Conservation (phyloP, 2,888 invertebrate genomes). For the Scelioninae gen. 1 region DNA sequence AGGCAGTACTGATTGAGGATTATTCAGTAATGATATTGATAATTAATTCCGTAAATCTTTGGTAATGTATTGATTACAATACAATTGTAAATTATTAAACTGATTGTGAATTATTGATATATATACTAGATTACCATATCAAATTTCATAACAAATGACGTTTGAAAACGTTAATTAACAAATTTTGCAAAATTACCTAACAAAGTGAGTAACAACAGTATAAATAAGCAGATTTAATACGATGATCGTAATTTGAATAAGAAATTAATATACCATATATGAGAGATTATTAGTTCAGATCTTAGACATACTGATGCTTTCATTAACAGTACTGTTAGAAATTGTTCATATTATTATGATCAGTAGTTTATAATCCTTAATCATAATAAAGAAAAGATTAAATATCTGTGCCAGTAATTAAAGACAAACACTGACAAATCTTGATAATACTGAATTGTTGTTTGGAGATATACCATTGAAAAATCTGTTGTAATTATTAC, state of each 20-base stretch:
- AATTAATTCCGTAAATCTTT: conserved; percentile 6
- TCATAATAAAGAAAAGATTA: background rate
- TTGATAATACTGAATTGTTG: background rate
- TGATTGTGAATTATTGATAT: too few relatives aligned
- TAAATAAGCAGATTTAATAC: too few relatives aligned
- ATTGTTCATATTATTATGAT: background rate
- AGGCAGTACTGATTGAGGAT: background rate
- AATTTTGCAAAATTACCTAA: too few relatives aligned
- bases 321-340: background rate
- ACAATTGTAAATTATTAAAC: background rate
- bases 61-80: background rate
- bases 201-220: too few relatives aligned
- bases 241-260: too few relatives aligned
- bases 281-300: too few relatives aligned
- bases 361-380: too few relatives aligned
- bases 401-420: too few relatives aligned
- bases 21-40: conserved; percentile 8
- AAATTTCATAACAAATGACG: background rate
- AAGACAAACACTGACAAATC: background rate
- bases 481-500: background rate
- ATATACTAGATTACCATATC: background rate
- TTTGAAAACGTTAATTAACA: too few relatives aligned
- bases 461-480: background rate
- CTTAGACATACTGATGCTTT: too few relatives aligned
- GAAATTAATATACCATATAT: too few relatives aligned